phyloP scores from a whole-genome alignment of 2,888 invertebrate species.

The Acanthosoma haemorrhoidale region DNA sequence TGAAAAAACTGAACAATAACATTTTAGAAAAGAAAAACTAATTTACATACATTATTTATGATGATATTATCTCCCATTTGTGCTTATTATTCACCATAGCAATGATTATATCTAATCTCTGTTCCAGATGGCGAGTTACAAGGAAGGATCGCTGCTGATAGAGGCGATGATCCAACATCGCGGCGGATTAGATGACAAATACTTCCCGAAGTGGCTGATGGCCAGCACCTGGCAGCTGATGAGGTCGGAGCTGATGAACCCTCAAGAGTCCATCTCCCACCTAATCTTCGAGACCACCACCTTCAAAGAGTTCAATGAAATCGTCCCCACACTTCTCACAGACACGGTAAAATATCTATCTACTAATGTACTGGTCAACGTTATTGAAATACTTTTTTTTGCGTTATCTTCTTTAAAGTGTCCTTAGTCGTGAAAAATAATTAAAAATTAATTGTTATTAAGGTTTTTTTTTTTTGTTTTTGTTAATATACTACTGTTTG shows the following conservation, averaged over 20 bases:
- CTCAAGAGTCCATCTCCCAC: conserved; percentile 8
- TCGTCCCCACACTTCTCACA: conserved; percentile 8
- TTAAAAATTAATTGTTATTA: neutral
- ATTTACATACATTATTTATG: no score
- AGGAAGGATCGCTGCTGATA: conserved; percentile 18
- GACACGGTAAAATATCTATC: conserved; percentile 18
- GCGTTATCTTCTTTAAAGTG: no score
- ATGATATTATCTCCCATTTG: neutral
- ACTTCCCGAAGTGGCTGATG: conserved; percentile 6
- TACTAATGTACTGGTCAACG: no score
- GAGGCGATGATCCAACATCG: conserved; percentile 23
- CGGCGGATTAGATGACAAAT: conserved; percentile 9
- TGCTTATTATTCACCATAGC: no score
- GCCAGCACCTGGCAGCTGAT: neutral
- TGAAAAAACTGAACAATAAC: no score
- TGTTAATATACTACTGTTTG: neutral
- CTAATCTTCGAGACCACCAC: conserved; percentile 24
- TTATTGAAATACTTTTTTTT: no score
- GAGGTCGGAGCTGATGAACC: neutral
- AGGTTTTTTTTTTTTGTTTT: neutral
- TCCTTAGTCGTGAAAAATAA: no score
- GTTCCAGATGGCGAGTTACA: conserved; percentile 26
- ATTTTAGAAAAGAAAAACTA: no score
- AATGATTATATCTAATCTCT: no score
- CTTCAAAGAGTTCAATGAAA: conserved; percentile 26